Evolutionary conservation across 2,113 vertebrate species (phyloP).

Genomic region (Spilogale gracilis): DNA sequence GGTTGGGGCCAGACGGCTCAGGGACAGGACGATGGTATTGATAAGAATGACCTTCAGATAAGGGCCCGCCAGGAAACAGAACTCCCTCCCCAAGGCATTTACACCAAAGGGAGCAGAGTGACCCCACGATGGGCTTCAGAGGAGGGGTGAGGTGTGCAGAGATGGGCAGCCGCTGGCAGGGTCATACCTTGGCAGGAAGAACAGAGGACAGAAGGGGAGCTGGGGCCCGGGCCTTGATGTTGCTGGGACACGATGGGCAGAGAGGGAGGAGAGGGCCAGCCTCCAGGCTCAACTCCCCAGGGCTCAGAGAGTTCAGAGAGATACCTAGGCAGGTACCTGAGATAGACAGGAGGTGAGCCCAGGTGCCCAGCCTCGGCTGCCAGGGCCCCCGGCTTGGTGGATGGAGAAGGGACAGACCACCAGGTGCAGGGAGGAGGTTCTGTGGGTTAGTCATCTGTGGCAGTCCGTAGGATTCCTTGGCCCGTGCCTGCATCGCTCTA

Average conservation of each 20-base stretch:
- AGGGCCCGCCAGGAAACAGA: background rate
- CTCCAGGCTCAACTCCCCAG: background rate
- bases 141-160: accelerated
- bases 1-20: background rate
- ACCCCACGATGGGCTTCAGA: background rate
- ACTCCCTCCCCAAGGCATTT: background rate
- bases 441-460: background rate
- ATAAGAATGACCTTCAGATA: background rate
- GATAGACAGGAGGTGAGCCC: background rate
- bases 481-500: background rate
- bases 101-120: background rate
- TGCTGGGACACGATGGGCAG: background rate
- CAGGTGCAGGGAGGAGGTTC: background rate
- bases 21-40: background rate
- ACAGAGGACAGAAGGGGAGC: background rate
- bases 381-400: accelerated
- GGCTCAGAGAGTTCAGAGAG: background rate
- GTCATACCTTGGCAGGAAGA: background rate
- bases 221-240: background rate
- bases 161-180: no score
- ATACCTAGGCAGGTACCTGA: background rate
- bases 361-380: no score
- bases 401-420: background rate
- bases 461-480: background rate
- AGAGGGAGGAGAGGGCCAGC: background rate